Evolutionary conservation across 2,888 invertebrate species (phyloP).

Genomic region (Polydrusus pterygomalis): DNA sequence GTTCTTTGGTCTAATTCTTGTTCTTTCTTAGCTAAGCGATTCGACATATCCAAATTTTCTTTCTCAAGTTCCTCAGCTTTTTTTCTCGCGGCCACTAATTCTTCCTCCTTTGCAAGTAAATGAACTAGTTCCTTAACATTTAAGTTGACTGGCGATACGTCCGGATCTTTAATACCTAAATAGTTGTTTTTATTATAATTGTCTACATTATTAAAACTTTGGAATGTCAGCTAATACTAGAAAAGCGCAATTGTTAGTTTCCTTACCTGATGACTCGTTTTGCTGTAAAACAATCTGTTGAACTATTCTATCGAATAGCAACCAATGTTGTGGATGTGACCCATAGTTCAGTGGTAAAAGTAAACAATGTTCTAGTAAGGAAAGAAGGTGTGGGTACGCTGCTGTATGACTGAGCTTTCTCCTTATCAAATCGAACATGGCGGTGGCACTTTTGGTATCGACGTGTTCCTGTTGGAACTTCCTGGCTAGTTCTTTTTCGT

Average conservation of each 20-base stretch:
- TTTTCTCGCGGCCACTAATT: constrained; percentile 88
- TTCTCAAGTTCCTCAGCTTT: constrained; percentile 92
- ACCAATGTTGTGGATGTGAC: constrained; percentile 93
- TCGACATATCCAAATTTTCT: constrained; percentile 91
- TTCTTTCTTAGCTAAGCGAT: constrained; percentile 92
- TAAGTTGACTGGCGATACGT: constrained; percentile 89
- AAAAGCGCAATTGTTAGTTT: neutral
- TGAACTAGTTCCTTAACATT: constrained; percentile 94
- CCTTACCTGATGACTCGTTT: constrained; percentile 61
- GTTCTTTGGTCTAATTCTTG: constrained; percentile 92
- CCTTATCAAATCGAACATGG: constrained; percentile 93
- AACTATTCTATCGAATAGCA: constrained; percentile 92
- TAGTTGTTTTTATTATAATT: neutral
- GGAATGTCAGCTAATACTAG: neutral
- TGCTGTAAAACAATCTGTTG: constrained; percentile 95
- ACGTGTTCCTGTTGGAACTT: constrained; percentile 94
- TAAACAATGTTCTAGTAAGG: constrained; percentile 91
- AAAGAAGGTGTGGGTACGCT: constrained; percentile 94
- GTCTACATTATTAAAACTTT: too few species aligned
- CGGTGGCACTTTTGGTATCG: constrained; percentile 93
- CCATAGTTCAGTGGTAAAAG: constrained; percentile 90
- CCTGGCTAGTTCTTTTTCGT: constrained; percentile 94
- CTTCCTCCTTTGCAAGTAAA: constrained; percentile 93
- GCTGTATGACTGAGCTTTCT: constrained; percentile 93
- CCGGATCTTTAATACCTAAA: constrained; percentile 80